Evolutionary conservation across 53 echinoderm and acorn worm species (phyloP), one percentile per base, ranked within the genome.

Genomic region (Apostichopus leukothele): DNA sequence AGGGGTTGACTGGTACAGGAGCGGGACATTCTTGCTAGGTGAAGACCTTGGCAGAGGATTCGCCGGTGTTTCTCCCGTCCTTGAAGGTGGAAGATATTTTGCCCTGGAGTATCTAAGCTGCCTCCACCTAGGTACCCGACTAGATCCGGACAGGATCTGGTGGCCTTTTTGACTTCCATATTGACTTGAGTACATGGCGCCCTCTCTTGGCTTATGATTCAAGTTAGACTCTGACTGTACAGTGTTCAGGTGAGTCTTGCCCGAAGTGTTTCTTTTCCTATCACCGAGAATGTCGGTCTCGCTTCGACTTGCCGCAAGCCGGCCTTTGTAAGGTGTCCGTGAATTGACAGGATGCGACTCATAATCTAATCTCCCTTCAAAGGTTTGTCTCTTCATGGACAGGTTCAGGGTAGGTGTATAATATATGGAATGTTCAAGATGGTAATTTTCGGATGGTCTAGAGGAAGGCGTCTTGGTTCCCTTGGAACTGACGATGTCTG

Each of bases 31-130:
- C 53, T 79, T 53, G 39, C 3, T 39, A 39, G 39, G 39, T n/a
- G 53, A 11, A 4, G 79, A 11, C 51, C 50, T 3, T 14, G 51
- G 51, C 5, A 54, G 20, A 20, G 54, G 55, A 18, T 55, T 59
- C 11, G 12, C 67, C 4, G 10, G 10, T 14, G 22, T n/a, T 22
- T 26, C 66, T 66, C 85, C 66, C 21, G 8, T 50, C 50, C 66
- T 85, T 23, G 85, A 39, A 67, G 21, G 16, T 23, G 61, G 50
- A 22, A 85, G 66, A 23, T 21, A 39, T 26, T 85, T 85, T 26
- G 67, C 85, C 16, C 14, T 85, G 1, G 85, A 85, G 85, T 85
- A 85, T 4, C 85, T 21, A 1, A 85, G 85, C 67, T 85, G 85
- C 50, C 85, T 23, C 85, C 85, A 85, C 16, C 67, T 21, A 11